These are phyloP conservation scores for Planiliza haematocheilus DNA, from an alignment of 2,113 vertebrate species.

Conservation along the genomic window DNA sequence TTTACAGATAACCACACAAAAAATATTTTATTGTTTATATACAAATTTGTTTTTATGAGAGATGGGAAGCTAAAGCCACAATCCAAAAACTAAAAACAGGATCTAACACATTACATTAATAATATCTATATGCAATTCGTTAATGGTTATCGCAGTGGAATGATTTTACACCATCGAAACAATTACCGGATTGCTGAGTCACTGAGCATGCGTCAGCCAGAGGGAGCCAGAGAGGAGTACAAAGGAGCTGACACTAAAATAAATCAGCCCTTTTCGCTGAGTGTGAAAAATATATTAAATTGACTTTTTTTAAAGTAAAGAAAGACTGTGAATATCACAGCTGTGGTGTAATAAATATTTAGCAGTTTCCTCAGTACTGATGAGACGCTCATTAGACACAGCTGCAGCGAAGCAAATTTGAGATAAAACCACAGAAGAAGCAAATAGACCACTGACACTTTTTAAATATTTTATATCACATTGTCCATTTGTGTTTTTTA, in stretches of 20 bases:
- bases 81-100: no score
- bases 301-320: no score
- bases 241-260: background rate
- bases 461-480: no score
- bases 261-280: background rate
- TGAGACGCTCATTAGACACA: no score
- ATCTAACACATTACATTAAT: background rate
- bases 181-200: background rate
- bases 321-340: background rate
- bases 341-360: background rate
- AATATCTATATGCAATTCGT: background rate
- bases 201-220: constrained; percentile 58
- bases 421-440: no score
- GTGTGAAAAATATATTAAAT: no score
- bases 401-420: no score
- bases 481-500: no score
- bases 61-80: background rate
- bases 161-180: background rate
- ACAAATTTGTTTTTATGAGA: background rate
- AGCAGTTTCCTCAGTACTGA: no score
- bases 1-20: no score
- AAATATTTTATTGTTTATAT: no score
- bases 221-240: constrained; percentile 29
- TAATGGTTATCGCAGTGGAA: background rate
- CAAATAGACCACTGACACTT: no score